Evolutionary conservation across 2,797 vertebrate genomes (phyloP), one percentile per base, ranked within the genome.

Genomic region (Clarias pachynema): DNA sequence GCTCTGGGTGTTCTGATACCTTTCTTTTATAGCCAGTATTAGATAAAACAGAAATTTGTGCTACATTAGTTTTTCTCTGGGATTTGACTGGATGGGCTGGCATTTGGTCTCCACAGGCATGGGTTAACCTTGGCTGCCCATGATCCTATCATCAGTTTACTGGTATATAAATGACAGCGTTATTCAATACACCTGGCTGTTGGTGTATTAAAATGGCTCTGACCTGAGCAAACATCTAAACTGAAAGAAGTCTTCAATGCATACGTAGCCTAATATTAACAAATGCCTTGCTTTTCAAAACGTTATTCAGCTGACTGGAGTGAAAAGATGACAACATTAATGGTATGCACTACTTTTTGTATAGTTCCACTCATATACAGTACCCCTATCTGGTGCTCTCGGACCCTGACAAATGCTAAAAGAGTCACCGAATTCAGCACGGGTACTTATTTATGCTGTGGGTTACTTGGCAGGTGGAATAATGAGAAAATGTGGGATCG

Each of bases 401-500:
- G 5, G 57, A 60, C 40, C 26, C 26, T 81, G 40, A 66, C 60
- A 66, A 81, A 66, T 53, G 62, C 79, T 29, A 31, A 81, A 66
- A 49, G 34, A 56, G 62, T 31, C 53, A 31, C 63, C 44, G 53
- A 22, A 66, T 81, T 81, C 62, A 81, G 63, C 63, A 56, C 40
- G 29, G 63, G 40, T 29, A 68, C 62, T 49, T 81, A 68, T 31
- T 81, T 81, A 81, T 81, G 40, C 79, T 31, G 40, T 73, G 62
- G 31, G 59, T 66, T 59, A 77, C 62, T 18, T 70, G 84, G 72
- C 40, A 68, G 60, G 26, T 65, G 40, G 53, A 81, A 81, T 81
- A 66, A 81, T 66, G 79, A 68, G 79, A 81, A 81, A 66, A 81
- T 81, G 79, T 81, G 44, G 40, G 40, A 31, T 81, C 0, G 40